Evolutionary conservation across 2,888 invertebrate genomes (phyloP).

Genomic region (Napeogenes sylphis): DNA sequence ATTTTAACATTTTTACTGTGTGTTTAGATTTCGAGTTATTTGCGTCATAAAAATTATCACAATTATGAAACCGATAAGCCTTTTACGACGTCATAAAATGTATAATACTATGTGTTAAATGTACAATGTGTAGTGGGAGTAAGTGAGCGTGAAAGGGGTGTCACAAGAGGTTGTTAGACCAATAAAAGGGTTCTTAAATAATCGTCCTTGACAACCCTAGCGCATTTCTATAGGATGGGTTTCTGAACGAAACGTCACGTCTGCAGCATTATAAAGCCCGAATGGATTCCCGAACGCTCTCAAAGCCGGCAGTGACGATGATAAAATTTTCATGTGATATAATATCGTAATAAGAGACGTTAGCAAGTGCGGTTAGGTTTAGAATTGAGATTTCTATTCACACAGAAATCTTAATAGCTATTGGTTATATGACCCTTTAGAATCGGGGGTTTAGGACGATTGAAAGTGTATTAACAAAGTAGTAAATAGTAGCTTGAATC

Average conservation of each 20-base stretch:
- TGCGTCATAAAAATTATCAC: constrained; percentile 1
- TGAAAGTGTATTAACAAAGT: too few relatives aligned
- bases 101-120: constrained; percentile 2
- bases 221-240: constrained; percentile 40
- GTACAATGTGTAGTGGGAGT: constrained; percentile 13
- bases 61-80: constrained; percentile 1
- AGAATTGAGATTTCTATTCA: background rate
- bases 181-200: constrained; percentile 27
- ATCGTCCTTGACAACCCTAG: constrained; percentile 41
- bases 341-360: constrained; percentile 27
- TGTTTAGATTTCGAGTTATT: background rate
- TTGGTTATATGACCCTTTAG: too few relatives aligned
- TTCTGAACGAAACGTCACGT: constrained; percentile 43
- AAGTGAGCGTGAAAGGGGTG: constrained; percentile 19
- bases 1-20: background rate
- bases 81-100: constrained; percentile 3
- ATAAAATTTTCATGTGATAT: constrained; percentile 41
- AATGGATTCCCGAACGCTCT: constrained; percentile 57
- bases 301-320: constrained; percentile 39
- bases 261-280: constrained; percentile 48
- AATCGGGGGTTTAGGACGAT: too few relatives aligned
- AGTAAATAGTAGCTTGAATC: too few relatives aligned
- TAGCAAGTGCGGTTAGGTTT: constrained; percentile 17
- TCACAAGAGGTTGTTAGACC: constrained; percentile 22
- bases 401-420: background rate